Percentiles rank a stretch among this genome's conserved stretches.
Conservation (phyloP, 2,888 invertebrate genomes). For the Cacoxenus indagator region DNA sequence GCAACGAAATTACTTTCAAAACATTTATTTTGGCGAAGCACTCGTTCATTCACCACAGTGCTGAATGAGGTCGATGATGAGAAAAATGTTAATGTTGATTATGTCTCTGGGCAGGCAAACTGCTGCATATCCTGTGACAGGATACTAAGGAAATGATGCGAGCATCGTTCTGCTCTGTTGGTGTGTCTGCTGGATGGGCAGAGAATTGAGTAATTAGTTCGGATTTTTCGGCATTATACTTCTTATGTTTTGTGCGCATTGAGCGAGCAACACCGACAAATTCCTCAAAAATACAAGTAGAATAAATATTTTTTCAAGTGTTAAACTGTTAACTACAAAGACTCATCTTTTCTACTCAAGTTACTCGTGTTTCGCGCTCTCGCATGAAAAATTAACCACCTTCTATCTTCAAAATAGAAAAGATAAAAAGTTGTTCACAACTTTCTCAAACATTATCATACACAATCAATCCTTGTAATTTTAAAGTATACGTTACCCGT, state of each 20-base stretch:
- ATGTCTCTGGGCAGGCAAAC: conserved; percentile 24
- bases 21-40: conserved; percentile 54
- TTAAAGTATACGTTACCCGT: conserved; percentile 56
- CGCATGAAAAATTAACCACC: conserved; percentile 66
- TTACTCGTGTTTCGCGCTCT: conserved; percentile 21
- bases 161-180: conserved; percentile 45
- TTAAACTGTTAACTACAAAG: conserved; percentile 60
- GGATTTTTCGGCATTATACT: conserved; percentile 66
- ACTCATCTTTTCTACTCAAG: conserved; percentile 25
- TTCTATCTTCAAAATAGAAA: conserved; percentile 49
- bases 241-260: conserved; percentile 33
- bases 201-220: conserved; percentile 63
- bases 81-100: conserved; percentile 38
- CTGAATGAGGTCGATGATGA: conserved; percentile 24
- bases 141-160: conserved; percentile 65
- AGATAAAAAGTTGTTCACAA: conserved; percentile 31
- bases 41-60: conserved; percentile 4
- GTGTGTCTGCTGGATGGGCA: conserved; percentile 23
- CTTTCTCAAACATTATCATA: conserved; percentile 63
- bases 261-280: background rate
- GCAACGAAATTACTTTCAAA: conserved; percentile 53
- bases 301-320: conserved; percentile 67
- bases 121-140: conserved; percentile 52
- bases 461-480: conserved; percentile 70
- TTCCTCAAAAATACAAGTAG: conserved; percentile 4